A percentile compares a stretch with the other conserved stretches of the same genome.
These are phyloP conservation scores for Miniopterus natalensis DNA, from an alignment of 2,113 vertebrate species.

Conservation along the genomic window DNA sequence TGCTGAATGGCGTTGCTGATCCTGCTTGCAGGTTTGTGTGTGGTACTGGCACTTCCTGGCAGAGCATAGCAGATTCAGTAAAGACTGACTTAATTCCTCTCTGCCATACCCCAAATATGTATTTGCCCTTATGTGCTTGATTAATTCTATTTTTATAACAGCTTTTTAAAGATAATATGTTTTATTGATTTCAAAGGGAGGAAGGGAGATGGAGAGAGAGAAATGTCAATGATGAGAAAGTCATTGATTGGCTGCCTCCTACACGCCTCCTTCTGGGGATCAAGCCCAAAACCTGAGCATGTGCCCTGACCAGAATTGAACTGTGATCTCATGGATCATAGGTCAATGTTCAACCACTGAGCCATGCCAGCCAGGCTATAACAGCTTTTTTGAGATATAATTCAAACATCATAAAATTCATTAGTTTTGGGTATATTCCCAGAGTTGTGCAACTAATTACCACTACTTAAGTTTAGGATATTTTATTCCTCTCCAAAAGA, in stretches of 20 bases:
- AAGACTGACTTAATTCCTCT: neutral
- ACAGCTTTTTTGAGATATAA: neutral
- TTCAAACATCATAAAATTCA: neutral
- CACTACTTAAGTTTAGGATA: neutral
- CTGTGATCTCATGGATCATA: too few species aligned
- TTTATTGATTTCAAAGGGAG: too few species aligned
- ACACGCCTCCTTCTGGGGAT: too few species aligned
- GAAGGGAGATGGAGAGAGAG: too few species aligned
- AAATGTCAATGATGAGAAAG: too few species aligned
- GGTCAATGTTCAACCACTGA: too few species aligned
- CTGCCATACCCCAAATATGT: neutral
- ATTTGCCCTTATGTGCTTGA: neutral
- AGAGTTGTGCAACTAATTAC: neutral
- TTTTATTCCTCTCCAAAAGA: neutral
- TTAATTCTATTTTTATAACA: neutral
- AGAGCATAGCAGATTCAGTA: neutral
- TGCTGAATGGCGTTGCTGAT: accelerated
- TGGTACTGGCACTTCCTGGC: too few species aligned
- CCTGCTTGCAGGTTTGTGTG: neutral
- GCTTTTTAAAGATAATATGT: neutral
- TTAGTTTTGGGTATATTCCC: neutral
- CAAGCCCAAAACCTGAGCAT: too few species aligned
- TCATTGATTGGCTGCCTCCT: too few species aligned
- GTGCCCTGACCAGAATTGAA: too few species aligned
- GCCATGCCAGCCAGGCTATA: neutral